A percentile compares a stretch with the other conserved stretches of the same genome.
Conservation (phyloP, 2,113 vertebrate species). For the Atherinomorus stipes region DNA sequence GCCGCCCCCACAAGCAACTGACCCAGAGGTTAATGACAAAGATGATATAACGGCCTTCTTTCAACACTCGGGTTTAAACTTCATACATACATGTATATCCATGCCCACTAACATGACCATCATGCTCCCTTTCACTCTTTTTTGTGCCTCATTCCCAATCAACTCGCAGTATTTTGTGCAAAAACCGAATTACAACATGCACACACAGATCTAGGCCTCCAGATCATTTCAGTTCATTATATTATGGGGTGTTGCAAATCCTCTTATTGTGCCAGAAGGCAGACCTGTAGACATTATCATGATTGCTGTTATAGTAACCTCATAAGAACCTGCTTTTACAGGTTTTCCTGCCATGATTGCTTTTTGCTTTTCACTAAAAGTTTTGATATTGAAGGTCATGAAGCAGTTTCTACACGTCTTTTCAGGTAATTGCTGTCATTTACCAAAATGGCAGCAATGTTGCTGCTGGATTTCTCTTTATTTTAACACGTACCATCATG, state of each 20-base stretch:
- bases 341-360: not conserved
- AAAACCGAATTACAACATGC: not conserved
- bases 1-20: conserved; percentile 2
- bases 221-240: conserved; percentile 38
- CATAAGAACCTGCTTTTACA: conserved; percentile 16
- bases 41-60: conserved; percentile 33
- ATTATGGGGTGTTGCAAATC: conserved; percentile 63
- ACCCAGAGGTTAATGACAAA: conserved; percentile 40
- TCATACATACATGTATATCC: not conserved
- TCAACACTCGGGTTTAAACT: not conserved
- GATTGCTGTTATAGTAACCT: conserved; percentile 54
- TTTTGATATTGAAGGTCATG: conserved; percentile 8
- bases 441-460: conserved; percentile 5
- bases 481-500: conserved; percentile 38
- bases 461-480: conserved; percentile 44
- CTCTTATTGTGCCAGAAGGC: conserved; percentile 66
- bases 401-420: not conserved
- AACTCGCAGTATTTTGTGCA: not conserved
- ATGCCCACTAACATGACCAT: not conserved
- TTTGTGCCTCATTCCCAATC: not conserved
- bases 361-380: conserved; percentile 24
- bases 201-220: conserved; percentile 10
- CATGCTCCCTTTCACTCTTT: not conserved
- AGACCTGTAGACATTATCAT: conserved; percentile 59
- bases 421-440: not conserved